These are phyloP conservation scores for Muraenolepis orangiensis DNA, from an alignment of 2,797 vertebrate genomes.

Conservation along the genomic window DNA sequence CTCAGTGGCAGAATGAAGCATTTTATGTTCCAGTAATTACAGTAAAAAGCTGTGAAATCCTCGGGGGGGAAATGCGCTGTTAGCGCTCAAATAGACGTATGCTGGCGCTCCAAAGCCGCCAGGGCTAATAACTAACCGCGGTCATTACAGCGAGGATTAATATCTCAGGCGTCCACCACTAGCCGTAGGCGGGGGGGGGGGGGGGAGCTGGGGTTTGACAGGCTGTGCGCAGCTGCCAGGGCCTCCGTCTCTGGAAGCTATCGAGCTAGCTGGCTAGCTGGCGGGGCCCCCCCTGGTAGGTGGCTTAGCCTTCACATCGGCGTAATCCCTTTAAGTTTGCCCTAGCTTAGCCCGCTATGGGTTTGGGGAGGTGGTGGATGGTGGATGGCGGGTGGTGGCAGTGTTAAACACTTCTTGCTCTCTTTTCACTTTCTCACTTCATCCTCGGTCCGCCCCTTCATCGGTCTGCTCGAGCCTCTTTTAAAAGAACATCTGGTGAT, in stretches of 20 bases:
- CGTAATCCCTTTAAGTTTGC: constrained; percentile 71
- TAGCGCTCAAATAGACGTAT: constrained; percentile 68
- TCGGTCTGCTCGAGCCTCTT: background rate
- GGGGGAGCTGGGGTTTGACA: constrained; percentile 63
- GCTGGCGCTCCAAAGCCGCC: constrained; percentile 56
- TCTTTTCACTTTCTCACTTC: background rate
- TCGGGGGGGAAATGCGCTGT: constrained; percentile 57
- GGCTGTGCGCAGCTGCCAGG: constrained; percentile 59
- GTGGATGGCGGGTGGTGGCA: constrained; percentile 25
- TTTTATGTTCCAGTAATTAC: constrained; percentile 61
- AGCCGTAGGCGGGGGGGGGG: too few species aligned
- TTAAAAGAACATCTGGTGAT: background rate
- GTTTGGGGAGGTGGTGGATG: constrained; percentile 52
- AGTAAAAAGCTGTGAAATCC: constrained; percentile 58
- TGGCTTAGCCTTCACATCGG: constrained; percentile 66
- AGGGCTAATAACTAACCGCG: constrained; percentile 63
- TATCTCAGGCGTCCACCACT: constrained; percentile 66
- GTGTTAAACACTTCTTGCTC: background rate
- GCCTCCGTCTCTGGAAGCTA: constrained; percentile 60
- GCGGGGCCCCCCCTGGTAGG: constrained; percentile 43
- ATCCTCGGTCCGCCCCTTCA: background rate
- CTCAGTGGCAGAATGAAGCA: constrained; percentile 41
- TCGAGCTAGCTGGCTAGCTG: constrained; percentile 53
- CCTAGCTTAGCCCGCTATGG: constrained; percentile 45
- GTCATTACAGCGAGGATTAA: constrained; percentile 68